A percentile compares a stretch with the other conserved stretches of the same genome.
These are phyloP conservation scores for Heliconius himera DNA, from an alignment of 1,140 invertebrate genomes.

Conservation along the genomic window DNA sequence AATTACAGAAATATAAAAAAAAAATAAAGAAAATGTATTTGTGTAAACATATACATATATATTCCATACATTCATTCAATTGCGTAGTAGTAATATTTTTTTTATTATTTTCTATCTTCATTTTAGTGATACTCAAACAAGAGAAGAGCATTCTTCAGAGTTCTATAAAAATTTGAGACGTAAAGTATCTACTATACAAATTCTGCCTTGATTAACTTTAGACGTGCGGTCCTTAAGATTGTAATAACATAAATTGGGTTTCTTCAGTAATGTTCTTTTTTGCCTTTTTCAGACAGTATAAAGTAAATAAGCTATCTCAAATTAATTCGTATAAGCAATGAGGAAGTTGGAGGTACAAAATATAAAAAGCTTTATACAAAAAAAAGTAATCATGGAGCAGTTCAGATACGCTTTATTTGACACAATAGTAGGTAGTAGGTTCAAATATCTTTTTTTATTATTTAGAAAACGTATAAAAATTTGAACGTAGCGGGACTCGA, in stretches of 20 bases:
- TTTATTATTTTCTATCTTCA: too few relatives aligned
- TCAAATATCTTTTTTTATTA: too few relatives aligned
- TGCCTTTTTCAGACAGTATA: conserved; percentile 8
- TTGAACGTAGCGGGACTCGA: too few relatives aligned
- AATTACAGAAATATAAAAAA: too few relatives aligned
- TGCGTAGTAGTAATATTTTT: too few relatives aligned
- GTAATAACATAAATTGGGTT: conserved; percentile 26
- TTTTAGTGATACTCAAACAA: background rate
- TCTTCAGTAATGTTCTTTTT: conserved; percentile 20
- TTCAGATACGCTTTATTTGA: background rate
- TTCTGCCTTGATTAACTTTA: conserved; percentile 25
- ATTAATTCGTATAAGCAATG: background rate
- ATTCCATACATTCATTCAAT: too few relatives aligned
- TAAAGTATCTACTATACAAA: conserved; percentile 18
- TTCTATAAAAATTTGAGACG: conserved; percentile 1
- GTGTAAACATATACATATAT: too few relatives aligned
- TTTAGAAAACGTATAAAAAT: too few relatives aligned
- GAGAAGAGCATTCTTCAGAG: background rate
- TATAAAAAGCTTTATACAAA: background rate
- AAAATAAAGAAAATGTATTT: too few relatives aligned
- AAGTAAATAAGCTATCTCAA: background rate
- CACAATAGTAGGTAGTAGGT: too few relatives aligned
- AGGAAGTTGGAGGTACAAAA: background rate
- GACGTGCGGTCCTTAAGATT: conserved; percentile 12
- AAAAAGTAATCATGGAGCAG: background rate